A percentile compares a stretch with the other conserved stretches of the same genome.
Conservation (phyloP, 2,888 invertebrate genomes). For the Parnassius glacialis region DNA sequence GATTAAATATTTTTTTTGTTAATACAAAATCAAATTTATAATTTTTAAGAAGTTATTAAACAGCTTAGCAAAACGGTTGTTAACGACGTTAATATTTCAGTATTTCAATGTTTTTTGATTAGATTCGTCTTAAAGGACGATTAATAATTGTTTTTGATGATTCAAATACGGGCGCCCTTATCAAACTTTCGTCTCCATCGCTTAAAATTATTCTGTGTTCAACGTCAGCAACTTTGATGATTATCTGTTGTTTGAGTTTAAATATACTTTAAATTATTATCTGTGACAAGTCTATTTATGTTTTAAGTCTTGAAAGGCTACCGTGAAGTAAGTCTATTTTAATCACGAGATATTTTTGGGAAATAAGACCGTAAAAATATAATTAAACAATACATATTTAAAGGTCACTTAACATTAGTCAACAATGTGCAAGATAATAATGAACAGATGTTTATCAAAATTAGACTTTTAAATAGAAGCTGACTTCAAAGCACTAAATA, state of each 20-base stretch:
- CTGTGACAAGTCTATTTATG: conserved; percentile 1
- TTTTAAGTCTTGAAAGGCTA: background rate
- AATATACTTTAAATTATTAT: conserved; percentile 8
- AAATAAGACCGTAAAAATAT: too few relatives aligned
- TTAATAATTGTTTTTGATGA: conserved; percentile 6
- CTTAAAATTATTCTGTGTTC: conserved; percentile 5
- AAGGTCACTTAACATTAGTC: too few relatives aligned
- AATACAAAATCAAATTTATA: background rate
- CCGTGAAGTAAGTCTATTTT: too few relatives aligned
- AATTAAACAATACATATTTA: too few relatives aligned
- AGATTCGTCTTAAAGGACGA: conserved; percentile 3
- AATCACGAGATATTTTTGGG: too few relatives aligned
- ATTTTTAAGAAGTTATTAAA: background rate
- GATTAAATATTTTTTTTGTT: background rate
- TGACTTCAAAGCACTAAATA: too few relatives aligned
- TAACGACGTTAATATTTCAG: conserved; percentile 1
- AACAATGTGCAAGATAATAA: too few relatives aligned
- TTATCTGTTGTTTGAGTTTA: conserved; percentile 6
- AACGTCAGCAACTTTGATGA: conserved; percentile 7
- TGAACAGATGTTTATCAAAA: too few relatives aligned
- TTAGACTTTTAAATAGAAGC: too few relatives aligned
- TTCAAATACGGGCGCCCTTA: conserved; percentile 11
- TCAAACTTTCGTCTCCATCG: conserved; percentile 4
- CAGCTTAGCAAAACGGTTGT: background rate
- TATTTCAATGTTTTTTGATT: background rate